phyloP scores from a whole-genome alignment of 2,797 vertebrate genomes.

The Diplodus puntazzo region DNA sequence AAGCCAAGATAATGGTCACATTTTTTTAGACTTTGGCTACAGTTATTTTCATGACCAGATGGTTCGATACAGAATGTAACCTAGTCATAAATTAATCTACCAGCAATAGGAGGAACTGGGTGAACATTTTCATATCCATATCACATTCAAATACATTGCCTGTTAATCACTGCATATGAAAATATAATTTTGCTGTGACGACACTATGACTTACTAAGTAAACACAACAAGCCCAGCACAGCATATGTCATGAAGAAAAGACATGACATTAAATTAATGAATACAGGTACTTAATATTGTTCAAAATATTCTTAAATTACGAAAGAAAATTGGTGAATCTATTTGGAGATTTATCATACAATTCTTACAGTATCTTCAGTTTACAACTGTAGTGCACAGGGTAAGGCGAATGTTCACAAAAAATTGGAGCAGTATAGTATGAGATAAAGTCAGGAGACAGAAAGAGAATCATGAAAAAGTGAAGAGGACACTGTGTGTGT shows the following conservation, averaged over 20 bases:
- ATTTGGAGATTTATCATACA: no score
- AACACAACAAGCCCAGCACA: neutral
- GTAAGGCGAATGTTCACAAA: neutral
- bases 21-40: neutral
- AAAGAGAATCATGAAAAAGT: constrained; percentile 1
- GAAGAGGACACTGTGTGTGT: neutral
- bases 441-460: constrained; percentile 1
- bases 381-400: neutral
- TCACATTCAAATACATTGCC: constrained; percentile 12
- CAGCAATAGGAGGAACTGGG: neutral
- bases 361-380: neutral
- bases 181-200: neutral
- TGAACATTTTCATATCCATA: constrained; percentile 1
- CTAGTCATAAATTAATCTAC: constrained; percentile 6
- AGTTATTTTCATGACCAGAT: neutral
- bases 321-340: no score
- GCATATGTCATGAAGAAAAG: neutral
- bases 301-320: no score
- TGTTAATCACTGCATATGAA: constrained; percentile 2
- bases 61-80: constrained; percentile 11
- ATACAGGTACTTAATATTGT: neutral
- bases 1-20: neutral
- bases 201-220: neutral
- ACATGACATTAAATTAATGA: neutral
- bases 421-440: neutral